These are phyloP conservation scores for Zosterops hypoxanthus DNA, from an alignment of 2,113 vertebrate species.

Conservation along the genomic window DNA sequence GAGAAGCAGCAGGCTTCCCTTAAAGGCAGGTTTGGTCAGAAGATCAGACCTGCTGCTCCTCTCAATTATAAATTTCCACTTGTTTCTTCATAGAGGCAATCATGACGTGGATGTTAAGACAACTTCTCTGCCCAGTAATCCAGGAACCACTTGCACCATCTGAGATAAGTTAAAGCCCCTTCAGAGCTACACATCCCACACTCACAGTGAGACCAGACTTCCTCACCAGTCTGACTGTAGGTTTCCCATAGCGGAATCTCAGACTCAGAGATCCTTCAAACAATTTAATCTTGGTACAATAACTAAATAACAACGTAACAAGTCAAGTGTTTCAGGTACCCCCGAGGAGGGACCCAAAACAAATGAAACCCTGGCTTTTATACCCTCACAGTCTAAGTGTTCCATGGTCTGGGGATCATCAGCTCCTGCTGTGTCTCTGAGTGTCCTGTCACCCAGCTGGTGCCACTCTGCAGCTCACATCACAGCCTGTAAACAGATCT, in stretches of 20 bases:
- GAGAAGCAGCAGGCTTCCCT: not conserved
- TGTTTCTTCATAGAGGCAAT: not conserved
- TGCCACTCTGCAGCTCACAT: not conserved
- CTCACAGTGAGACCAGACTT: not conserved
- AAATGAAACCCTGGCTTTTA: not conserved
- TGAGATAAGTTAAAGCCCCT: not conserved
- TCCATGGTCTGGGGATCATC: too few species aligned
- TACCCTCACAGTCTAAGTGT: not conserved
- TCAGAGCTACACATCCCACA: not conserved
- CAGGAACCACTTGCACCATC: not conserved
- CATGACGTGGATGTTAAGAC: not conserved
- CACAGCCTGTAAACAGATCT: not conserved
- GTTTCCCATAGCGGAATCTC: not conserved
- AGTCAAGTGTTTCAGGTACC: rapidly evolving
- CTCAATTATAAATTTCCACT: not conserved
- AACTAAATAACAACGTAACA: not conserved
- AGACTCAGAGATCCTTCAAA: not conserved
- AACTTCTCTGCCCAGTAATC: not conserved
- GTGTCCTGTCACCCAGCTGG: not conserved
- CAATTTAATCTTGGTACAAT: not conserved
- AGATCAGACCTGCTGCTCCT: not conserved
- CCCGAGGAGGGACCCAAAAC: not conserved
- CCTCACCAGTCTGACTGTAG: not conserved
- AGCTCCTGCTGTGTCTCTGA: not conserved
- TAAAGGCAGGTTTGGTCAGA: not conserved